Percentiles rank a stretch among this genome's conserved stretches.
phyloP scores from a whole-genome alignment of 2,888 invertebrate species.

The Antheraea yamamai region DNA sequence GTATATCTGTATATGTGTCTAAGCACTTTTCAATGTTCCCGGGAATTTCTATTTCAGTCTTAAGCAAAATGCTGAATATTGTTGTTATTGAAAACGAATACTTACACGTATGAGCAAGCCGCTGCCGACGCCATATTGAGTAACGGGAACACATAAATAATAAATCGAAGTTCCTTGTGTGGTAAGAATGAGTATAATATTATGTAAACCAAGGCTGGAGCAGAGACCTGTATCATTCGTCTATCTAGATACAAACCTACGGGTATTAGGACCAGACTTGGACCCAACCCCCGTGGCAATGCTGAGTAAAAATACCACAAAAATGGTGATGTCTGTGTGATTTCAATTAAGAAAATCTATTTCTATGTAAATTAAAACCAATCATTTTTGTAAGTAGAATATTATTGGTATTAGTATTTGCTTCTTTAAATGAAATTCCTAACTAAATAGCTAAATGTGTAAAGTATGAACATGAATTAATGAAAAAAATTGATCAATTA shows the following conservation, averaged over 20 bases:
- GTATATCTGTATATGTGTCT: too few species aligned
- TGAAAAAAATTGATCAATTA: too few species aligned
- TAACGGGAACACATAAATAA: constrained; percentile 97
- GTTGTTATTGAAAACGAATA: constrained; percentile 39
- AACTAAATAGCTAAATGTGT: too few species aligned
- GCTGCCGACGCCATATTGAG: constrained; percentile 94
- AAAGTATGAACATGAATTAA: too few species aligned
- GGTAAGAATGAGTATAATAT: constrained; percentile 96
- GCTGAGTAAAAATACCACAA: constrained; percentile 99
- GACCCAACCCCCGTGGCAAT: constrained; percentile 94
- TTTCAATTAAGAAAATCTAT: constrained; percentile 26
- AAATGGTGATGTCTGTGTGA: constrained; percentile 92
- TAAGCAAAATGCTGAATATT: neutral
- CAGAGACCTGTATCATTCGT: constrained; percentile 85
- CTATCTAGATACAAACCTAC: constrained; percentile 88
- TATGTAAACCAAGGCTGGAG: constrained; percentile 90
- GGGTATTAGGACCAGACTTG: constrained; percentile 90
- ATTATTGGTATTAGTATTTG: too few species aligned
- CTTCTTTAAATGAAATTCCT: too few species aligned
- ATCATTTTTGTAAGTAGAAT: too few species aligned
- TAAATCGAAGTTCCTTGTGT: constrained; percentile 98
- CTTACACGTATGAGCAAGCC: constrained; percentile 94
- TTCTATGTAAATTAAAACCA: too few species aligned
- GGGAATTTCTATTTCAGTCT: neutral
- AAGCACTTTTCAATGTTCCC: neutral